Evolutionary conservation across 2,113 vertebrate genomes (phyloP).

Genomic region (Mixornis gularis): DNA sequence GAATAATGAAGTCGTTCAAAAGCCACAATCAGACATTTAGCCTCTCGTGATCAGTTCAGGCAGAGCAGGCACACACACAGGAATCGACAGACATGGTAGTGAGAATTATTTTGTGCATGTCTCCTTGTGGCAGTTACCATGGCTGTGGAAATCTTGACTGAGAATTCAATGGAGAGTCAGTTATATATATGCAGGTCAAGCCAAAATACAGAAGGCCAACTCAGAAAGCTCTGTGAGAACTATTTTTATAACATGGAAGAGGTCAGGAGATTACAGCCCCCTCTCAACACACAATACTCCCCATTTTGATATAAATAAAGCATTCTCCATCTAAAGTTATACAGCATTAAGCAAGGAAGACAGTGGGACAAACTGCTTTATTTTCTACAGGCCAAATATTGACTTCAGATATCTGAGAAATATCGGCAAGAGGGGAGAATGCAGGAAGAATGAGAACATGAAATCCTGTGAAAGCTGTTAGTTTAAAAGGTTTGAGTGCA

Average conservation of each 20-base stretch:
- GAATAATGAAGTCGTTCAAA: neutral
- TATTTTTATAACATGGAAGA: slow-evolving; percentile 10
- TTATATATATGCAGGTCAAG: slow-evolving; percentile 52
- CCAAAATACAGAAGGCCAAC: slow-evolving; percentile 25
- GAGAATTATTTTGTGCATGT: slow-evolving; percentile 48
- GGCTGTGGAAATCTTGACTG: slow-evolving; percentile 39
- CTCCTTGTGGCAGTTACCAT: slow-evolving; percentile 31
- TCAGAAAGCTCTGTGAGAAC: neutral
- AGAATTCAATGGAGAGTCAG: slow-evolving; percentile 32
- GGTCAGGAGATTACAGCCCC: neutral
- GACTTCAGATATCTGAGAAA: neutral
- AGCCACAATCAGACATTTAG: neutral
- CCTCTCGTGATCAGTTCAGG: neutral
- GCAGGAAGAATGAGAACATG: neutral
- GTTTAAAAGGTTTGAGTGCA: neutral
- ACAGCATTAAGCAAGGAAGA: neutral
- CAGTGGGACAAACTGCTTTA: neutral
- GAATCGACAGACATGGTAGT: slow-evolving; percentile 1
- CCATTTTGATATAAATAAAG: neutral
- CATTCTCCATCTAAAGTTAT: neutral
- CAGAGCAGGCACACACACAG: neutral
- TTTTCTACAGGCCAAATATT: neutral
- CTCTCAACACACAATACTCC: neutral
- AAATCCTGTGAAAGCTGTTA: neutral
- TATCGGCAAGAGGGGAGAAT: neutral